Evolutionary conservation across 1,140 invertebrate species (phyloP), one percentile per base, ranked within the genome.

Genomic region (Hesperophylax magnus): DNA sequence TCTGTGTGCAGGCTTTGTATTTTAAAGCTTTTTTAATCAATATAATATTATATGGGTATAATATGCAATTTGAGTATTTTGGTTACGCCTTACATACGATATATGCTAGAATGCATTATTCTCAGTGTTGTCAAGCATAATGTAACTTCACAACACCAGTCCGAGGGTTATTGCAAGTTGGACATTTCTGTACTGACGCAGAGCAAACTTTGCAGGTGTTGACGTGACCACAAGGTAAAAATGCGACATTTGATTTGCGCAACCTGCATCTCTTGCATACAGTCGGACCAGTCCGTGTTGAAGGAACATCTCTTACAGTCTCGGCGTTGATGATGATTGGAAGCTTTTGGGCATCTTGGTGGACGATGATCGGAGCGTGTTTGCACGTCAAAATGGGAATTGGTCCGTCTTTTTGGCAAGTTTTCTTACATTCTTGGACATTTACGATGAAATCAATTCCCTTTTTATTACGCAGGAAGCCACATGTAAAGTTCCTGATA

Each of bases 401-500:
- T 0, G 20, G 15, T 67, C 17, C n/a, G n/a, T 67, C n/a, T 17
- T 67, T 67, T 67, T 17, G 63, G 24, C 63, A 67, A 39, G 58
- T 61, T 24, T 14, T 11, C 24, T 24, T 61, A 18, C 58, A 61
- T 2, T 61, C 20, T 9, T 18, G 20, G 6, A 61, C 17, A 24
- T 61, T 61, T 22, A 11, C 0, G 2, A 61, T 61, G 58, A 17
- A 61, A 14, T 18, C 89, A 69, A 91, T 89, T n/a, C 94, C 94
- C 86, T 95, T 95, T 61, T 92, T 91, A 60, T 93, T 87, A n/a
- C 91, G 86, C 6, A 96, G 84, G 87, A 92, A 96, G 20, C 88
- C 88, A 84, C 95, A 96, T 69, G 93, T 91, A 0, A 91, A 90
- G 80, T 94, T 94, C 94, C 94, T 96, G 31, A 92, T 89, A 0